These are phyloP conservation scores for Manduca sexta DNA, from an alignment of 1,140 invertebrate genomes.

Conservation along the genomic window DNA sequence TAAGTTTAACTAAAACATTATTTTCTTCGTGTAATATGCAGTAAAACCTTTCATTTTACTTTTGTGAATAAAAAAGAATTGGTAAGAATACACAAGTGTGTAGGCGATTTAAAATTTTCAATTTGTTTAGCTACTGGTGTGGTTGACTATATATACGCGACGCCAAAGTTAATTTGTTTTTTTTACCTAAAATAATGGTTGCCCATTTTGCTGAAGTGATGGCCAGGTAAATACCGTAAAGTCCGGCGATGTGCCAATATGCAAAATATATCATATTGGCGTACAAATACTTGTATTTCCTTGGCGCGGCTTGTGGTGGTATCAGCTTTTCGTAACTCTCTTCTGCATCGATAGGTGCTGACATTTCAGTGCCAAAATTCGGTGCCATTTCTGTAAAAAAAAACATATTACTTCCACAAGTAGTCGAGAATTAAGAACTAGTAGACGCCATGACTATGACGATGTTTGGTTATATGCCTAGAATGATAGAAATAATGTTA, in stretches of 20 bases:
- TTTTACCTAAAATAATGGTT: conserved; percentile 82
- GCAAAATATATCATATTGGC: conserved; percentile 68
- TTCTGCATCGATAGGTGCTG: background rate
- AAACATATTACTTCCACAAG: too few relatives aligned
- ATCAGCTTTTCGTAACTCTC: conserved; percentile 21
- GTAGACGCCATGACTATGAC: too few relatives aligned
- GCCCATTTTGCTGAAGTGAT: conserved; percentile 79
- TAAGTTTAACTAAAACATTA: too few relatives aligned
- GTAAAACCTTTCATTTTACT: too few relatives aligned
- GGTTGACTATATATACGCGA: background rate
- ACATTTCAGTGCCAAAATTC: background rate
- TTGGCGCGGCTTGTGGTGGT: conserved; percentile 28
- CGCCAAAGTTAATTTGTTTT: background rate
- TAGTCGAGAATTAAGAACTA: too few relatives aligned
- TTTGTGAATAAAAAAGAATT: too few relatives aligned
- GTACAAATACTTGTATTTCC: conserved; percentile 35
- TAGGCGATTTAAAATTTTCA: too few relatives aligned
- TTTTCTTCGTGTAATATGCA: too few relatives aligned
- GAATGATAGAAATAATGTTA: too few relatives aligned
- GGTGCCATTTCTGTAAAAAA: background rate
- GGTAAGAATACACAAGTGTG: too few relatives aligned
- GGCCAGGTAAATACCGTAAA: conserved; percentile 84
- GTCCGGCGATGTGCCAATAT: conserved; percentile 81
- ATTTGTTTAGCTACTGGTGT: too few relatives aligned
- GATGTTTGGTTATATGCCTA: too few relatives aligned